A percentile compares a stretch with the other conserved stretches of the same genome.
These are phyloP conservation scores for Pachyramphus minor DNA, from an alignment of 2,113 vertebrate species.

Conservation along the genomic window DNA sequence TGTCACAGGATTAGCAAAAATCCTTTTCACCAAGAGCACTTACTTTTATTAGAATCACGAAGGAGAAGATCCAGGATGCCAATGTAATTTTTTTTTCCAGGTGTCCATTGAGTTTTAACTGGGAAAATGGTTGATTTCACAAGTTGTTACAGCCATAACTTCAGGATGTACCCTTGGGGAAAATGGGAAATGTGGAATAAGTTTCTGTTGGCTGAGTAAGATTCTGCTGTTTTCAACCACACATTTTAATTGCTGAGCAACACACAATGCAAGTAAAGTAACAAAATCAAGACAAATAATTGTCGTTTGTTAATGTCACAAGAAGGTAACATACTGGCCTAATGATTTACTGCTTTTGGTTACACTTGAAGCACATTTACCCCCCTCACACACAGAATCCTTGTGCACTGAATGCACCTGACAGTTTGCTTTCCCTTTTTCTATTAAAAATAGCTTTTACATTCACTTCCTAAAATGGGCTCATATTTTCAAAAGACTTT, in stretches of 20 bases:
- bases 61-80: neutral
- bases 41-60: neutral
- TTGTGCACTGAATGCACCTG: neutral
- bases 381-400: neutral
- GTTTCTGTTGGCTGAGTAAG: neutral
- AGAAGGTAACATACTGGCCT: neutral
- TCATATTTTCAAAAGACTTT: neutral
- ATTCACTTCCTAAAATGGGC: neutral
- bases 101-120: neutral
- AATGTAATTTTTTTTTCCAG: neutral
- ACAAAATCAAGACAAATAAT: neutral
- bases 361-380: neutral
- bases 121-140: neutral
- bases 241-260: neutral
- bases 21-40: rapidly evolving
- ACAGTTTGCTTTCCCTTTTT: neutral
- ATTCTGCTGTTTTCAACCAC: neutral
- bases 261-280: neutral
- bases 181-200: neutral
- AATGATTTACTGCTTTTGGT: neutral
- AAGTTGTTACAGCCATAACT: neutral
- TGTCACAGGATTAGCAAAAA: neutral
- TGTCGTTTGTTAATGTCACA: neutral
- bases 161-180: neutral
- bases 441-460: neutral